A percentile compares a stretch with the other conserved stretches of the same genome.
Conservation (phyloP, 2,888 invertebrate species). For the Calephelis perditalis region DNA sequence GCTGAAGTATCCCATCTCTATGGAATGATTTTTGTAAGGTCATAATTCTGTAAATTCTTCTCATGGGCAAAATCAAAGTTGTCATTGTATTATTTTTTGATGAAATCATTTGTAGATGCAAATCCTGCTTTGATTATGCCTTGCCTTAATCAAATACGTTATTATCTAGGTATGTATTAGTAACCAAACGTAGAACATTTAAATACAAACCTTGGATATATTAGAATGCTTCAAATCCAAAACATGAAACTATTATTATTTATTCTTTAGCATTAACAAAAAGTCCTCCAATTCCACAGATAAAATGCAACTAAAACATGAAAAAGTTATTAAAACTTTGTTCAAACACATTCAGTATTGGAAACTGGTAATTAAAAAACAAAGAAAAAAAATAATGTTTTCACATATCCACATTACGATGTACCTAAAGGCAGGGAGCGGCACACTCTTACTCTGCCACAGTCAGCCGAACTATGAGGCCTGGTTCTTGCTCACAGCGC, state of each 20-base stretch:
- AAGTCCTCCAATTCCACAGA: constrained; percentile 9
- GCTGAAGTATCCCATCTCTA: no score
- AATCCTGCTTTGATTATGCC: no score
- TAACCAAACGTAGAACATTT: neutral
- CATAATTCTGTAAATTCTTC: no score
- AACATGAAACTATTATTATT: neutral
- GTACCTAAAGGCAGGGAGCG: constrained; percentile 3
- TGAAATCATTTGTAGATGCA: no score
- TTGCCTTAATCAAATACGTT: no score
- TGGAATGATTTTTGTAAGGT: no score
- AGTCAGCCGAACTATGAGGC: constrained; percentile 39
- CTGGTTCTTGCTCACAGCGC: constrained; percentile 30
- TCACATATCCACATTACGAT: constrained; percentile 3
- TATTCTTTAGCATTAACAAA: neutral
- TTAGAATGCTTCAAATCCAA: neutral
- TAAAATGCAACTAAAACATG: constrained; percentile 12
- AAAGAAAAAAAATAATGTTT: neutral
- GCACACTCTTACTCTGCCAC: constrained; percentile 31
- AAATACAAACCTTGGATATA: neutral
- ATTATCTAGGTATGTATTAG: no score
- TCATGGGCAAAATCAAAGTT: no score
- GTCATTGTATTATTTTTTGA: no score
- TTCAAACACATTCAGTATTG: neutral
- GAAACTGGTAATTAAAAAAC: neutral
- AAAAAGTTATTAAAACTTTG: constrained; percentile 1